A percentile compares a stretch with the other conserved stretches of the same genome.
Conservation (phyloP, 2,113 vertebrate species). For the Macquaria ambigua region DNA sequence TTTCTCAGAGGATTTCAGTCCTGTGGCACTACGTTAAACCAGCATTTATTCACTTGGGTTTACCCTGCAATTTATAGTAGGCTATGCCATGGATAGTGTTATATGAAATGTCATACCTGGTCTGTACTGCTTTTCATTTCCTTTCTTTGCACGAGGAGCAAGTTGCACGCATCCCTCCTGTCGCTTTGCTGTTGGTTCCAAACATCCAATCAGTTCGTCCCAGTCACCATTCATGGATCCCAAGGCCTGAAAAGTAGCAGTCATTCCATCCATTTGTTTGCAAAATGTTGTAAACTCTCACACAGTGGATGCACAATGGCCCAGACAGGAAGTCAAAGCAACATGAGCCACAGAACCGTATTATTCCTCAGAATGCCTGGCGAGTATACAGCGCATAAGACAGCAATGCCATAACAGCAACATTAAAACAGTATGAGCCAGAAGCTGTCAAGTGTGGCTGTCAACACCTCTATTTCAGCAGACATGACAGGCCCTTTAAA, state of each 20-base stretch:
- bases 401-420: conserved; percentile 51
- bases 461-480: conserved; percentile 85
- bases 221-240: background rate
- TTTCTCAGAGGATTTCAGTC: conserved; percentile 62
- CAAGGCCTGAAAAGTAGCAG: conserved; percentile 2
- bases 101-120: conserved; percentile 7
- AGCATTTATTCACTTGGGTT: conserved; percentile 35
- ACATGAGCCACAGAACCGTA: conserved; percentile 1
- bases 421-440: conserved; percentile 80
- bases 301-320: background rate
- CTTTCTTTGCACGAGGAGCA: background rate
- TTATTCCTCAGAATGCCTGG: conserved; percentile 20
- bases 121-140: background rate
- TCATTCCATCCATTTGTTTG: conserved; percentile 4
- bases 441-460: conserved; percentile 82
- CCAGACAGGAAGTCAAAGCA: conserved; percentile 13
- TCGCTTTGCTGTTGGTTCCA: background rate
- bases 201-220: background rate
- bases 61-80: conserved; percentile 16
- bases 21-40: conserved; percentile 38
- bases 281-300: conserved; percentile 12
- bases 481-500: conserved; percentile 81
- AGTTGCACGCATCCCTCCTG: background rate
- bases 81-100: background rate
- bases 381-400: conserved; percentile 32